Base-by-base conservation (phyloP, 2,113 vertebrate species). In the Phoenicopterus ruber region DNA sequence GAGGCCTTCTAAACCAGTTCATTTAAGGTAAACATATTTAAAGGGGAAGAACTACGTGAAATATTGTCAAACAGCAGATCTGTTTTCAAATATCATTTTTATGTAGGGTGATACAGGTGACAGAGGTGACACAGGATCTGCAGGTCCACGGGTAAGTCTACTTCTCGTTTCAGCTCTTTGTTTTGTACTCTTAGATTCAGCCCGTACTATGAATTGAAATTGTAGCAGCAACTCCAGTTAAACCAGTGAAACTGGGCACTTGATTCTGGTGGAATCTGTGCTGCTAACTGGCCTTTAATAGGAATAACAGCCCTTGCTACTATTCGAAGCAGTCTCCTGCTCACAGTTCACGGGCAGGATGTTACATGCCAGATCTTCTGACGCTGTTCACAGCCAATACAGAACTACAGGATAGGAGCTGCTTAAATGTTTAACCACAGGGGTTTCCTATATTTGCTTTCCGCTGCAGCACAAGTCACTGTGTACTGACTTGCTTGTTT, bases 51-150 rank as follows among this genome's bases (percentile, higher is more conserved):
- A 21, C 38, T 59, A 9, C 0, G 2, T 52, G 36, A 57, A 58
- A 4, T 6, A 29, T 42, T 73, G 13, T 40, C 34, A 94, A 70
- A 61, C 71, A 36, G 6, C 31, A 11, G 81, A 40, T 61, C 63
- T 91, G 21, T 17, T 90, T 94, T 92, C 38, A 69, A 95, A 71
- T 92, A n/a, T 42, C 10, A 6, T 82, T 94, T 96, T 95, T 72
- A 70, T 63, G 91, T 86, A 99, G 99, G 99, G 99, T 46, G 99
- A 99, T 78, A 94, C 84, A 96, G 99, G 99, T 96, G 98, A 99
- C 90, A 99, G 98, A 97, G 99, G 99, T 88, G 99, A 99, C 70
- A 70, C 97, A 17, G 99, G 99, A 91, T 93, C 94, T 54, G 47
- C 96, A 82, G 99, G 99, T 66, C 99, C 98, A 38, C 98, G 88